A percentile compares a stretch with the other conserved stretches of the same genome.
phyloP scores from a whole-genome alignment of 2,888 invertebrate species.

The Synergus itoensis region DNA sequence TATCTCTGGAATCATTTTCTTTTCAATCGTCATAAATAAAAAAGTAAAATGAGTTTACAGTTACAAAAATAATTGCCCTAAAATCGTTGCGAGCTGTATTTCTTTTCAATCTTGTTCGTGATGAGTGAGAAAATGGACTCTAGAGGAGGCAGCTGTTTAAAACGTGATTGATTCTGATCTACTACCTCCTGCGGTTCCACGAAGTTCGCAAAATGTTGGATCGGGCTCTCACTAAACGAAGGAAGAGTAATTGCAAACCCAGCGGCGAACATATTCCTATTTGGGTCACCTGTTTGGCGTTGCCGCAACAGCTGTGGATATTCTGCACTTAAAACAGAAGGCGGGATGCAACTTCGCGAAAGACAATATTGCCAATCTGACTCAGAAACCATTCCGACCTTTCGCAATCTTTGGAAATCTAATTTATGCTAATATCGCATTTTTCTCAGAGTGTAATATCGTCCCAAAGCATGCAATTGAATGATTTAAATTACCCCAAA shows the following conservation, averaged over 20 bases:
- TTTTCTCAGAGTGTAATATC: conserved; percentile 1
- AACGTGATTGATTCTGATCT: conserved; percentile 39
- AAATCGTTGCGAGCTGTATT: conserved; percentile 21
- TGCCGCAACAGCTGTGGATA: conserved; percentile 29
- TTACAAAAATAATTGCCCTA: conserved; percentile 24
- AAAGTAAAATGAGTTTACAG: not conserved
- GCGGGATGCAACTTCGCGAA: conserved; percentile 21
- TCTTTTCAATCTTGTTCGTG: conserved; percentile 36
- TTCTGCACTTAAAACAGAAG: conserved; percentile 37
- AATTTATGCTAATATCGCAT: conserved; percentile 14
- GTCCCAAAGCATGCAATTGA: not conserved
- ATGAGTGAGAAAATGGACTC: conserved; percentile 37
- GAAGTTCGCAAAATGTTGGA: conserved; percentile 31
- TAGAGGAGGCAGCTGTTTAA: conserved; percentile 28
- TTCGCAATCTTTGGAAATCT: not conserved
- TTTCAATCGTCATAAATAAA: not conserved
- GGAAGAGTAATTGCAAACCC: conserved; percentile 51
- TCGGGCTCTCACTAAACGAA: conserved; percentile 45
- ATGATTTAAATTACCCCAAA: not conserved
- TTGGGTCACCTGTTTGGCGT: conserved; percentile 47
- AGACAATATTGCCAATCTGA: conserved; percentile 12
- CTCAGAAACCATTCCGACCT: not conserved
- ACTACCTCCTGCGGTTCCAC: conserved; percentile 33
- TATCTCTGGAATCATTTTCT: not conserved
- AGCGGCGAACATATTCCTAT: conserved; percentile 45